phyloP scores from a whole-genome alignment of 64 coral and sea anemone genomes.

The Dendronephthya gigantea region DNA sequence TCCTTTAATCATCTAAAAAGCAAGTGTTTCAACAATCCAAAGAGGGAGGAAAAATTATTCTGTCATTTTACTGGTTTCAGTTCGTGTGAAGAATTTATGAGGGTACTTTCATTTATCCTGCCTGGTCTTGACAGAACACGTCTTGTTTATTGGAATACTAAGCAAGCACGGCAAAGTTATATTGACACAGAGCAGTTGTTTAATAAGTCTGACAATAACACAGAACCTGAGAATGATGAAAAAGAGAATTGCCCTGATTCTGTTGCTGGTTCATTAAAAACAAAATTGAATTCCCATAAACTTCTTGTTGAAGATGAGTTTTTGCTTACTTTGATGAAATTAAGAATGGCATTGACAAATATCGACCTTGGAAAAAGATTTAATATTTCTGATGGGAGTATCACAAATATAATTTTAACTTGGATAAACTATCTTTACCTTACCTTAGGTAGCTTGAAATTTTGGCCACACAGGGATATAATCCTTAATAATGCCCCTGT shows the following conservation, averaged over 20 bases:
- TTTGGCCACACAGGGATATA: constrained; percentile 52
- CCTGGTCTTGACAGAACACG: constrained; percentile 8
- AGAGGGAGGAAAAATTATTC: constrained; percentile 44
- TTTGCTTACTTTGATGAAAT: constrained; percentile 41
- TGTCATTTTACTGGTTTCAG: constrained; percentile 46
- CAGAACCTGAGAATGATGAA: not conserved
- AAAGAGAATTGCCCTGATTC: not conserved
- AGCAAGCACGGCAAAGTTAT: not conserved
- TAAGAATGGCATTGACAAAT: constrained; percentile 37
- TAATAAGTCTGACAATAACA: not conserved
- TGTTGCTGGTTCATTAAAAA: not conserved
- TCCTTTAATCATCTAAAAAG: too few relatives aligned
- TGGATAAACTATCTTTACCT: constrained; percentile 46
- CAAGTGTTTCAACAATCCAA: too few relatives aligned
- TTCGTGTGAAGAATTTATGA: constrained; percentile 17
- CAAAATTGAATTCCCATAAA: constrained; percentile 21
- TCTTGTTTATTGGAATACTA: not conserved
- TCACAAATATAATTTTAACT: constrained; percentile 34
- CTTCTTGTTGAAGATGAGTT: constrained; percentile 38
- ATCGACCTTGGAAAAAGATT: constrained; percentile 47
- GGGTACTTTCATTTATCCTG: not conserved
- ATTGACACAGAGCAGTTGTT: constrained; percentile 17
- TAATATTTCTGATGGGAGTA: constrained; percentile 24
- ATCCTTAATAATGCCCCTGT: constrained; percentile 38
- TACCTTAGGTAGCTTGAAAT: constrained; percentile 40